A percentile compares a stretch with the other conserved stretches of the same genome.
These are phyloP conservation scores for Aleadryas rufinucha DNA, from an alignment of 2,113 vertebrate species.

Conservation along the genomic window DNA sequence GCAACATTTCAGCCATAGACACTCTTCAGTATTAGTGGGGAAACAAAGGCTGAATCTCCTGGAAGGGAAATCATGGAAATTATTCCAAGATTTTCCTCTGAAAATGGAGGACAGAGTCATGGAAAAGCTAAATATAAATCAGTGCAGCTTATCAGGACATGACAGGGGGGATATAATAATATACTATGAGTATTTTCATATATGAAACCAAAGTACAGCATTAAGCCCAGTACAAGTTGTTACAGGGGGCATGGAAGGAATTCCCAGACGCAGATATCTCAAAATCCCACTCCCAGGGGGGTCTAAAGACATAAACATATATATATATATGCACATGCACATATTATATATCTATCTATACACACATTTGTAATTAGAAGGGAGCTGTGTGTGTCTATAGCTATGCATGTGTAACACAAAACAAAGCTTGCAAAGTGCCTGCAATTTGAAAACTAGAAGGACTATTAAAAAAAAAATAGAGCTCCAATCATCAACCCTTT, in stretches of 20 bases:
- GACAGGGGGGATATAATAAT: background rate
- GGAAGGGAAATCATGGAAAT: background rate
- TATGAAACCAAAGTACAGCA: background rate
- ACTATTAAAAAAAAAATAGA: background rate
- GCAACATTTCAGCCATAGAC: background rate
- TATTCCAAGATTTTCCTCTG: background rate
- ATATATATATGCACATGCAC: rapidly evolving
- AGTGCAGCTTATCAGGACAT: background rate
- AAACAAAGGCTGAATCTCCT: background rate
- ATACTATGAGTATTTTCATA: background rate
- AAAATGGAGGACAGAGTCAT: background rate
- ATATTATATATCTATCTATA: background rate
- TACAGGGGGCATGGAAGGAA: background rate
- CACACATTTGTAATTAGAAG: background rate
- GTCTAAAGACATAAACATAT: rapidly evolving
- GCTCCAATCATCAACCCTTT: background rate
- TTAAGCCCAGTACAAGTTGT: background rate
- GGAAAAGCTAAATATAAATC: background rate
- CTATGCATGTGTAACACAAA: background rate
- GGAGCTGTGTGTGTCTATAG: background rate
- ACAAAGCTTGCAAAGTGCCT: background rate
- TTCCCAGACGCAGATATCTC: background rate
- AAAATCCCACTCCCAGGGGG: no score
- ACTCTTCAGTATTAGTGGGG: background rate
- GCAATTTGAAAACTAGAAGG: background rate